A percentile compares a stretch with the other conserved stretches of the same genome.
These are phyloP conservation scores for Pharmacophagus antenor DNA, from an alignment of 2,888 invertebrate genomes.

Conservation along the genomic window DNA sequence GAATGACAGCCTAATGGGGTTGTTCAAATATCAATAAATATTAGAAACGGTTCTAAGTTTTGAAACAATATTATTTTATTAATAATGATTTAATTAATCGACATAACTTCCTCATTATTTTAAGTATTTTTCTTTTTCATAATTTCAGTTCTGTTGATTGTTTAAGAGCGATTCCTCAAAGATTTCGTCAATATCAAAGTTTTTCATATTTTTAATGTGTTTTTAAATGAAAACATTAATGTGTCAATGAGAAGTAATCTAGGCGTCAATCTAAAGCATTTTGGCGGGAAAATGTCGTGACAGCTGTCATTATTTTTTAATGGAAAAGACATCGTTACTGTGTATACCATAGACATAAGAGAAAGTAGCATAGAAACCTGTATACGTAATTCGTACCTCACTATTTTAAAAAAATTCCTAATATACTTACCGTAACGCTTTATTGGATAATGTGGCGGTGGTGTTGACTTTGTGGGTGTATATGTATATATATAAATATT, in stretches of 20 bases:
- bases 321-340: constrained; percentile 54
- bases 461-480: constrained; percentile 11
- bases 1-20: no score
- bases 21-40: not conserved
- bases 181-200: no score
- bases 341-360: constrained; percentile 61
- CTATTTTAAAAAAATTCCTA: constrained; percentile 53
- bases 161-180: no score
- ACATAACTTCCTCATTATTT: not conserved
- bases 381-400: constrained; percentile 85
- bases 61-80: not conserved
- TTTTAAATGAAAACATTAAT: not conserved
- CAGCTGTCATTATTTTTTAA: constrained; percentile 32
- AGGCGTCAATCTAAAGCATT: not conserved
- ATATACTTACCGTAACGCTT: constrained; percentile 36
- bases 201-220: no score
- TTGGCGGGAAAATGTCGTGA: constrained; percentile 24
- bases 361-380: constrained; percentile 64
- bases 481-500: not conserved
- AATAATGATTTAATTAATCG: not conserved
- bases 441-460: constrained; percentile 20
- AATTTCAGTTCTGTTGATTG: no score
- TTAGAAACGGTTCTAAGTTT: not conserved
- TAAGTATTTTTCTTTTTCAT: not conserved
- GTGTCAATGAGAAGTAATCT: constrained; percentile 5